Evolutionary conservation across 2,113 vertebrate species (phyloP).

Genomic region (Ahaetulla prasina): DNA sequence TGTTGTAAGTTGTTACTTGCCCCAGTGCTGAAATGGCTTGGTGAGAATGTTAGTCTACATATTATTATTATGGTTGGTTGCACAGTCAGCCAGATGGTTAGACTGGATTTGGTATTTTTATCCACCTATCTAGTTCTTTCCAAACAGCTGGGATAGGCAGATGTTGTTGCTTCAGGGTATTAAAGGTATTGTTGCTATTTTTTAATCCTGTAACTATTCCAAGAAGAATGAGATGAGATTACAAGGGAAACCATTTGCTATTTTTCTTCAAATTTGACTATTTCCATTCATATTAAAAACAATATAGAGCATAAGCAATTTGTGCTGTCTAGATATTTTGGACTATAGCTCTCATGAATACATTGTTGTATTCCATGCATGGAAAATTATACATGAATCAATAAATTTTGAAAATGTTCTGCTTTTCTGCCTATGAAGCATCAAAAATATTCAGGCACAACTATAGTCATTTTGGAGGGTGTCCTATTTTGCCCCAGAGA

Average conservation of each 20-base stretch:
- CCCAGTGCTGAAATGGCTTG: not conserved
- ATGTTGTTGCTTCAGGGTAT: not conserved
- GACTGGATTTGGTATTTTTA: not conserved
- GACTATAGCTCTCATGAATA: not conserved
- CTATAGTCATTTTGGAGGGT: not conserved
- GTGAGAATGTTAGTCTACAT: not conserved
- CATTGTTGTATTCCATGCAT: not conserved
- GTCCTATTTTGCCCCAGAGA: not conserved
- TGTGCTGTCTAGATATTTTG: not conserved
- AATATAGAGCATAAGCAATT: not conserved
- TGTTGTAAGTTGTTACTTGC: not conserved
- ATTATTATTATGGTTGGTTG: not conserved
- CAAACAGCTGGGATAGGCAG: not conserved
- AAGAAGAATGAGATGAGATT: not conserved
- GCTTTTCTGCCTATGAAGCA: not conserved
- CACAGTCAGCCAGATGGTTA: not conserved
- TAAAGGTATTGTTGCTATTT: not conserved
- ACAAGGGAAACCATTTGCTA: not conserved
- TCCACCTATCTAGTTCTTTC: not conserved
- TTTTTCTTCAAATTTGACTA: not conserved
- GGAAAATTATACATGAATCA: not conserved
- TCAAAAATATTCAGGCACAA: not conserved
- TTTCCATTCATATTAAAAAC: not conserved
- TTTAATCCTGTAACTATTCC: not conserved
- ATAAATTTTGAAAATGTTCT: not conserved